Percentiles rank a stretch among this genome's conserved stretches.
Conservation (phyloP, 1,140 invertebrate species). For the Ostrea edulis region DNA sequence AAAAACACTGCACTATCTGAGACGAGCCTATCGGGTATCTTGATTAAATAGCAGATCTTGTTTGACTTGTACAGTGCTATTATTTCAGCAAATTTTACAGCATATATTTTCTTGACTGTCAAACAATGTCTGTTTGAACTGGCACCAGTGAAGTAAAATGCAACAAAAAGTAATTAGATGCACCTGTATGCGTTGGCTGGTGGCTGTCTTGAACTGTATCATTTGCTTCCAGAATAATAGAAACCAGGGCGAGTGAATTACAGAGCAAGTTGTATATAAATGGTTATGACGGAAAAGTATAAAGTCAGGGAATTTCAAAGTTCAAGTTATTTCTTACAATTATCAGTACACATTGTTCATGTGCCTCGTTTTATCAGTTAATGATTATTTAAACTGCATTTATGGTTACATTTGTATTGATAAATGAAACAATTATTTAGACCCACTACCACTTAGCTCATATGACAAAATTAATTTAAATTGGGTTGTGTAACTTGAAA, state of each 20-base stretch:
- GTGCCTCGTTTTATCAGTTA: too few relatives aligned
- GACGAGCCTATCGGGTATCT: background rate
- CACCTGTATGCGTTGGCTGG: slow-evolving; percentile 5
- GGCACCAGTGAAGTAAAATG: slow-evolving; percentile 6
- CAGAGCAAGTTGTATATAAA: background rate
- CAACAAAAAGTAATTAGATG: slow-evolving; percentile 29
- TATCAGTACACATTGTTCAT: too few relatives aligned
- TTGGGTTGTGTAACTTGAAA: too few relatives aligned
- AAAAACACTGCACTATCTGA: background rate
- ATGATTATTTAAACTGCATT: too few relatives aligned
- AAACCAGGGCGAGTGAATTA: background rate
- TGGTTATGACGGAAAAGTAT: too few relatives aligned
- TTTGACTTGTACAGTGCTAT: slow-evolving; percentile 11
- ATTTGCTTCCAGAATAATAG: background rate
- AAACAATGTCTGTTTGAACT: slow-evolving; percentile 20
- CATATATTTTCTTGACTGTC: slow-evolving; percentile 11
- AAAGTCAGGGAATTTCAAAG: too few relatives aligned
- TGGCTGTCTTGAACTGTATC: slow-evolving; percentile 2
- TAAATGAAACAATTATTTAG: too few relatives aligned
- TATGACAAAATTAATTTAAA: too few relatives aligned
- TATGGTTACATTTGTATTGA: too few relatives aligned
- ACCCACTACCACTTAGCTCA: too few relatives aligned
- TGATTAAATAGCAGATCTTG: background rate
- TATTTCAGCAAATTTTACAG: slow-evolving; percentile 9
- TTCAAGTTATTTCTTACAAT: too few relatives aligned